These are phyloP conservation scores for Antheraea mylitta DNA, from an alignment of 1,140 invertebrate species.

Conservation along the genomic window DNA sequence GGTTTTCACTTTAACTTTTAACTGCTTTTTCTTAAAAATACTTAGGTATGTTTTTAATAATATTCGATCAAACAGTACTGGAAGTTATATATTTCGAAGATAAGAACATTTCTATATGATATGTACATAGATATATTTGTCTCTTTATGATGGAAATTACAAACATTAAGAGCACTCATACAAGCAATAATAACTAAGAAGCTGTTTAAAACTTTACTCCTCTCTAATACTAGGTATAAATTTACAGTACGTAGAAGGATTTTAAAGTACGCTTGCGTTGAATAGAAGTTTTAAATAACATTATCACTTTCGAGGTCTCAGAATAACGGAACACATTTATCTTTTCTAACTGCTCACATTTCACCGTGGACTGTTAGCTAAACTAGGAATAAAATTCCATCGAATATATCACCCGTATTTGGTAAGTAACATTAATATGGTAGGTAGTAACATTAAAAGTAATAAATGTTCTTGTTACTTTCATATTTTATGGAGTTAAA, in stretches of 20 bases:
- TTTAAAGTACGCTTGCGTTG: neutral
- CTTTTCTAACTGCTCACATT: slow-evolving; percentile 1
- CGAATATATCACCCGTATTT: neutral
- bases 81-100: too few relatives aligned
- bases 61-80: too few relatives aligned
- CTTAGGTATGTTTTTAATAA: too few relatives aligned
- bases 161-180: too few relatives aligned
- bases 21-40: too few relatives aligned
- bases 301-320: neutral
- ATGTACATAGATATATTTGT: too few relatives aligned
- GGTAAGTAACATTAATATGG: neutral
- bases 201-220: too few relatives aligned
- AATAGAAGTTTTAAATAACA: neutral
- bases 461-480: neutral
- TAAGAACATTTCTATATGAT: too few relatives aligned
- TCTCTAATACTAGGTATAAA: neutral
- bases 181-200: too few relatives aligned
- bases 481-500: neutral
- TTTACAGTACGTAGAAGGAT: neutral
- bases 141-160: too few relatives aligned
- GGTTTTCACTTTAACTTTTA: too few relatives aligned
- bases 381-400: neutral
- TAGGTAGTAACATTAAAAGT: neutral
- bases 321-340: neutral
- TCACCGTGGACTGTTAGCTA: neutral